These are phyloP conservation scores for Spermophilus dauricus DNA, from an alignment of 2,113 vertebrate genomes.

Conservation along the genomic window DNA sequence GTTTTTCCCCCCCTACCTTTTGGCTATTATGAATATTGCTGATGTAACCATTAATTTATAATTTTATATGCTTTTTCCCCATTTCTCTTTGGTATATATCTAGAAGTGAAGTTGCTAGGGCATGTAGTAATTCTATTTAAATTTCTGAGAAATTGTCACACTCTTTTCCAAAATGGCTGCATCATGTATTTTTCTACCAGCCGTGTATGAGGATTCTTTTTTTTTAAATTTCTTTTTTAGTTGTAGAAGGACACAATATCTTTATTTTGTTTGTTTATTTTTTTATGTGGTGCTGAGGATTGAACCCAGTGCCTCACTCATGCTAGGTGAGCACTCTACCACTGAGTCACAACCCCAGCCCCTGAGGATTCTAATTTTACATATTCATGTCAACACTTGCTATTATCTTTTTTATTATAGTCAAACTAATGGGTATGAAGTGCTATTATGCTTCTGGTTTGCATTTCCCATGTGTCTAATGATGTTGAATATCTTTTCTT, in stretches of 20 bases:
- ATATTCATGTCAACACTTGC: not conserved
- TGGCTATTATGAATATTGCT: not conserved
- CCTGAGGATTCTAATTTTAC: not conserved
- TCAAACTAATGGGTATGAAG: not conserved
- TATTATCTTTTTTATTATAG: not conserved
- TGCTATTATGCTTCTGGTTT: not conserved
- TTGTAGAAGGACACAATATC: too few relatives aligned
- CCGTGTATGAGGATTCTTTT: not conserved
- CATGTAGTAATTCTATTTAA: not conserved
- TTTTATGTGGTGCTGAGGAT: too few relatives aligned
- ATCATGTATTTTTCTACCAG: not conserved
- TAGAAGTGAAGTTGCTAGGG: not conserved
- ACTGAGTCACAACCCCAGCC: too few relatives aligned
- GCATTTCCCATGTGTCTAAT: not conserved
- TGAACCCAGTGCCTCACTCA: too few relatives aligned
- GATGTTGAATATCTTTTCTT: not conserved
- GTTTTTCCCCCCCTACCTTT: not conserved
- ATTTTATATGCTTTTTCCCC: not conserved
- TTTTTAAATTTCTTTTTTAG: too few relatives aligned
- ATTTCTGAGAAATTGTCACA: constrained; percentile 24
- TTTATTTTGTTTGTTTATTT: too few relatives aligned
- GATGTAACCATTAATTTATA: not conserved
- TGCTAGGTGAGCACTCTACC: too few relatives aligned
- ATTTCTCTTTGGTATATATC: not conserved
- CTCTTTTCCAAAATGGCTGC: not conserved